A percentile compares a stretch with the other conserved stretches of the same genome.
phyloP scores from a whole-genome alignment of 2,888 invertebrate genomes.

The Eilema depressum region DNA sequence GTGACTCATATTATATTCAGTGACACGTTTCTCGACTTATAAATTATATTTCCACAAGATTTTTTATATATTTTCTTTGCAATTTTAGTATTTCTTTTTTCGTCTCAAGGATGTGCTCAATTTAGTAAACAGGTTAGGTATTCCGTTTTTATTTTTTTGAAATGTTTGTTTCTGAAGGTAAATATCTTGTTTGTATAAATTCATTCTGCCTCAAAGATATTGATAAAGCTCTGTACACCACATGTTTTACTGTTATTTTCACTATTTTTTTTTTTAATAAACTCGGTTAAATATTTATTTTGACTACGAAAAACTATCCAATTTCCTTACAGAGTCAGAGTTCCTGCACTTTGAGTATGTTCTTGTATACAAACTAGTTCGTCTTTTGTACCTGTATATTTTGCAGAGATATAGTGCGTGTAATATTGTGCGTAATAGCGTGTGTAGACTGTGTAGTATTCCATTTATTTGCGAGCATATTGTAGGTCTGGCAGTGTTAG shows the following conservation, averaged over 20 bases:
- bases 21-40: conserved; percentile 7
- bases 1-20: conserved; percentile 11
- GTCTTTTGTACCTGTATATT: background rate
- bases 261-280: background rate
- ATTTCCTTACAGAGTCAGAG: too few species aligned
- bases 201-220: too few species aligned
- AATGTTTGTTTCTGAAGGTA: background rate
- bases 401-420: background rate
- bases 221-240: too few species aligned
- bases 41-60: conserved; percentile 1
- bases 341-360: too few species aligned
- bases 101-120: background rate
- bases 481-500: background rate
- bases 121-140: background rate
- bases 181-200: too few species aligned
- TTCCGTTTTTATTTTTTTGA: background rate
- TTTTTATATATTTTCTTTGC: background rate
- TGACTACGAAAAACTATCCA: background rate
- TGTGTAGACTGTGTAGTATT: too few species aligned
- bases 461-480: background rate
- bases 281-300: background rate
- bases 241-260: too few species aligned
- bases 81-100: conserved; percentile 4
- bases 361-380: too few species aligned
- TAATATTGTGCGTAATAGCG: background rate